Percentiles rank a stretch among this genome's conserved stretches.
phyloP scores from a whole-genome alignment of 1,140 invertebrate genomes.

The Drosophila lini region DNA sequence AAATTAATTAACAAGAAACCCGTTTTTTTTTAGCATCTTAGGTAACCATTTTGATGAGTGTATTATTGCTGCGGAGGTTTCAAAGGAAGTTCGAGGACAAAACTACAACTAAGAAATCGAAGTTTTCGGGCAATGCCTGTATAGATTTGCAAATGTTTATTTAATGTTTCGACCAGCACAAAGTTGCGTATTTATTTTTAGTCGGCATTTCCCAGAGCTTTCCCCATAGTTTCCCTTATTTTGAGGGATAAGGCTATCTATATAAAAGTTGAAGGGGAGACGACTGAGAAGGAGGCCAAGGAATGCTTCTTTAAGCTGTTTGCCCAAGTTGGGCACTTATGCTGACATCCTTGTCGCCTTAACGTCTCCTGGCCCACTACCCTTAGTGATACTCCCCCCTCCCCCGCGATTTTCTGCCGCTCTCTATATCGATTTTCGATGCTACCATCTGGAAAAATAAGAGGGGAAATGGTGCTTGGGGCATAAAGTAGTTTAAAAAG shows the following conservation, averaged over 20 bases:
- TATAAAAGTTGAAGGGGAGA: not conserved
- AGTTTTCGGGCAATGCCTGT: not conserved
- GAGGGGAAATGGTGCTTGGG: too few relatives aligned
- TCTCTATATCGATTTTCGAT: slow-evolving; percentile 66
- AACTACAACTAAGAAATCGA: not conserved
- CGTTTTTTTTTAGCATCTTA: too few relatives aligned
- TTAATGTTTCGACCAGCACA: slow-evolving; percentile 24
- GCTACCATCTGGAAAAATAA: not conserved
- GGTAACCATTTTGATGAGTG: too few relatives aligned
- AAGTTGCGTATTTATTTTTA: slow-evolving; percentile 10
- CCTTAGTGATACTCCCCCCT: not conserved
- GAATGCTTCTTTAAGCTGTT: slow-evolving; percentile 51
- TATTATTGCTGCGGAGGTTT: too few relatives aligned
- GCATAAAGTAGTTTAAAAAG: slow-evolving; percentile 22
- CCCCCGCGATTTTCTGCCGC: slow-evolving; percentile 1
- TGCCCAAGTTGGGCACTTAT: slow-evolving; percentile 40
- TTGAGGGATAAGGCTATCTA: not conserved
- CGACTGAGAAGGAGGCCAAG: too few relatives aligned
- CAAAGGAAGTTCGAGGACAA: not conserved
- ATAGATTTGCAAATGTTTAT: slow-evolving; percentile 36
- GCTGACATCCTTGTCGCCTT: slow-evolving; percentile 36
- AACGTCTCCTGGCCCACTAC: not conserved
- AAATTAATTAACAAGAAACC: too few relatives aligned
- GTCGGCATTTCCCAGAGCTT: not conserved
- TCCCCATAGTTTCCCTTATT: slow-evolving; percentile 5